These are phyloP conservation scores for Neopipo cinnamomea DNA, from an alignment of 2,113 vertebrate species.

Conservation along the genomic window DNA sequence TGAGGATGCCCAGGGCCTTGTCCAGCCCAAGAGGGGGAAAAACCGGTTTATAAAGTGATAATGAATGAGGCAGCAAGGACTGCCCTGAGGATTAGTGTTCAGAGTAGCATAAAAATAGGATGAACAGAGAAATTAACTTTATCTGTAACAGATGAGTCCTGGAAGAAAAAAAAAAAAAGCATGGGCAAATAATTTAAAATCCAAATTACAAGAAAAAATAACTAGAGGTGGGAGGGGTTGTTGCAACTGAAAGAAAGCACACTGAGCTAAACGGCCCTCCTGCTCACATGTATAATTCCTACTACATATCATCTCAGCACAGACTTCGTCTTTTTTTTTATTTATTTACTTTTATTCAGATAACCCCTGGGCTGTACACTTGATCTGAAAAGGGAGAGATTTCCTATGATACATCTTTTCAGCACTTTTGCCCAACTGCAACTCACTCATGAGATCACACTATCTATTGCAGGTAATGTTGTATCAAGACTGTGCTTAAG, in stretches of 20 bases:
- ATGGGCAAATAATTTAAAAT: background rate
- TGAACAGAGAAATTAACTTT: background rate
- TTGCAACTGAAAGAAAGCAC: background rate
- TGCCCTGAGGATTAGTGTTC: background rate
- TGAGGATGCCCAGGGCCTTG: background rate
- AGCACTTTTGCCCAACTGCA: background rate
- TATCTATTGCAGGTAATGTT: rapidly evolving
- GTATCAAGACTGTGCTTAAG: background rate
- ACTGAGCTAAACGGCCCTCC: background rate
- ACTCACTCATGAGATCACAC: background rate
- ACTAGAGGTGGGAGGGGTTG: background rate
- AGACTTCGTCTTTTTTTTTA: background rate
- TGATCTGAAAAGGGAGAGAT: background rate
- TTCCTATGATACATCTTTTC: background rate
- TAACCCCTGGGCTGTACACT: background rate
- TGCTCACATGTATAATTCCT: background rate
- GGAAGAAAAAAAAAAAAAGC: background rate
- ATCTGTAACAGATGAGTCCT: background rate
- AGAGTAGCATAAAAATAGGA: background rate
- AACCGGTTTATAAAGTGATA: background rate
- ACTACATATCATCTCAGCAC: background rate
- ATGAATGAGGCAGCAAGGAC: background rate
- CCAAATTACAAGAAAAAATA: background rate
- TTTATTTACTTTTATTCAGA: background rate
- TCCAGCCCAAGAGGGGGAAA: background rate